Percentiles rank a stretch among this genome's conserved stretches.
Conservation (phyloP, 2,797 vertebrate genomes). For the Clarias laeviceps region DNA sequence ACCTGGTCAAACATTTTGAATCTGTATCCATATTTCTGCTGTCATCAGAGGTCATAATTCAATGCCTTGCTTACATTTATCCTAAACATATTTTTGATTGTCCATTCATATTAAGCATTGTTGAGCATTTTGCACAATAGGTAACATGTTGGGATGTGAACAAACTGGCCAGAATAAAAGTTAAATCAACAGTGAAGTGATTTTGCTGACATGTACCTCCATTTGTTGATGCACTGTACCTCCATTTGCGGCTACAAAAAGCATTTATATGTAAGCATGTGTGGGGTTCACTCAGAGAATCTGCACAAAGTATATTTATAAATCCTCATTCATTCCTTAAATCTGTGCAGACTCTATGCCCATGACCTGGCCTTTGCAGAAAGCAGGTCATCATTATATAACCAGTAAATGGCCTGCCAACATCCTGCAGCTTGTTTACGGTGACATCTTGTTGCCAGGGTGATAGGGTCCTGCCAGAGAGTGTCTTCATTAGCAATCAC, state of each 20-base stretch:
- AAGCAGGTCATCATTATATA: conserved; percentile 72
- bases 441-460: conserved; percentile 74
- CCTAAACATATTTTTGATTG: conserved; percentile 63
- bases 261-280: too few species aligned
- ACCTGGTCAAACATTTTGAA: conserved; percentile 58
- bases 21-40: conserved; percentile 54
- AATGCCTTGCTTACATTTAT: conserved; percentile 55
- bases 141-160: conserved; percentile 59
- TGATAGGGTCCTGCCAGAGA: conserved; percentile 67
- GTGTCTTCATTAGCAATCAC: conserved; percentile 74
- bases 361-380: conserved; percentile 56
- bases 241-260: conserved; percentile 45
- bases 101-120: conserved; percentile 55
- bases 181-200: conserved; percentile 50
- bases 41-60: conserved; percentile 52
- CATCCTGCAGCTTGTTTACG: conserved; percentile 76
- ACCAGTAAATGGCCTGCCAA: conserved; percentile 73
- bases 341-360: conserved; percentile 54
- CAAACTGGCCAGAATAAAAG: conserved; percentile 43
- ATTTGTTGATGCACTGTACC: conserved; percentile 39
- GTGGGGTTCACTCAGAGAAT: too few species aligned
- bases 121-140: conserved; percentile 45
- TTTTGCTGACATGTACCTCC: conserved; percentile 50
- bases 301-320: too few species aligned
- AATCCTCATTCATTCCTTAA: conserved; percentile 46